A percentile compares a stretch with the other conserved stretches of the same genome.
Conservation (phyloP, 1,140 invertebrate species). For the Heliothis subflexa region DNA sequence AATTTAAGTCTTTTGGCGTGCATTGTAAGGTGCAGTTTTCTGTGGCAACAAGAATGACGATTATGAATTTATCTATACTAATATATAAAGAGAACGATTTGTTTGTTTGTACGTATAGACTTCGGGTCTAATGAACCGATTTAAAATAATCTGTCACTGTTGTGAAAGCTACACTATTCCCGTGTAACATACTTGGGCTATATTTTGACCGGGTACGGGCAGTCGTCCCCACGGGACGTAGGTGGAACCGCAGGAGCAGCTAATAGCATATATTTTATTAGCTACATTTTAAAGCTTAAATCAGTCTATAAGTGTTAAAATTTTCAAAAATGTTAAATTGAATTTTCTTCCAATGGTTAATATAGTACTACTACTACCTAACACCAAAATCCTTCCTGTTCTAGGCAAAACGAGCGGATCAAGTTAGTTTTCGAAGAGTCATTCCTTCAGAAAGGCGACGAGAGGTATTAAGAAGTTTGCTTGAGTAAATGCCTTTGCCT, state of each 20-base stretch:
- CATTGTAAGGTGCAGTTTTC: background rate
- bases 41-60: too few species aligned
- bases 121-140: background rate
- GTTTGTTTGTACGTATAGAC: too few species aligned
- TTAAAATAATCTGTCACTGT: background rate
- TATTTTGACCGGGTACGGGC: too few species aligned
- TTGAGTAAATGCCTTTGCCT: conserved; percentile 8
- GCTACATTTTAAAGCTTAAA: too few species aligned
- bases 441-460: conserved; percentile 88
- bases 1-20: background rate
- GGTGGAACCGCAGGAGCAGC: too few species aligned
- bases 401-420: conserved; percentile 88
- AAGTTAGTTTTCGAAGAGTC: conserved; percentile 89
- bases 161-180: too few species aligned
- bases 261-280: too few species aligned
- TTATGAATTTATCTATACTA: too few species aligned
- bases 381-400: conserved; percentile 64
- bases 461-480: conserved; percentile 86
- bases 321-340: background rate
- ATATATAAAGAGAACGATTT: too few species aligned
- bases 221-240: too few species aligned
- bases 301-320: too few species aligned
- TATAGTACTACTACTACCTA: background rate
- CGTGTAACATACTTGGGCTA: too few species aligned
- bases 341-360: background rate